Conservation (phyloP, 2,888 invertebrate species). For the Phengaris arion region DNA sequence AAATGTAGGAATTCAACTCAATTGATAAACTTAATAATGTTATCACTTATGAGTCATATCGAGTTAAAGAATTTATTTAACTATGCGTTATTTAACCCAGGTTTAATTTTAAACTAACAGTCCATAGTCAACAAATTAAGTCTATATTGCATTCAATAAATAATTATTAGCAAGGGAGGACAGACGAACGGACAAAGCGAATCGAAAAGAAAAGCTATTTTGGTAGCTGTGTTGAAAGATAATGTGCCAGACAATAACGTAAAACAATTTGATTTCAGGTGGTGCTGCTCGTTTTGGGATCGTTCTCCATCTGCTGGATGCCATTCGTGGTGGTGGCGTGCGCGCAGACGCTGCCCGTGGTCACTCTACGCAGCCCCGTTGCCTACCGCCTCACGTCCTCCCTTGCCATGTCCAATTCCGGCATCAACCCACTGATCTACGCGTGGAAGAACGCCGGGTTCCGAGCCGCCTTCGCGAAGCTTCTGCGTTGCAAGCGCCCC, state of each 20-base stretch:
- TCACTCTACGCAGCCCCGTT: conserved; percentile 73
- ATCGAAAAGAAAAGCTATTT: too few relatives aligned
- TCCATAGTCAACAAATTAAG: too few relatives aligned
- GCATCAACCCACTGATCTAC: conserved; percentile 90
- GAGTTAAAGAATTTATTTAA: too few relatives aligned
- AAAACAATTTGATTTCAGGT: conserved; percentile 76
- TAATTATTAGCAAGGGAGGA: too few relatives aligned
- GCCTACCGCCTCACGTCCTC: conserved; percentile 83
- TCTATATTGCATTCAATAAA: too few relatives aligned
- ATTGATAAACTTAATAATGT: background rate
- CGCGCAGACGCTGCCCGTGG: conserved; percentile 77
- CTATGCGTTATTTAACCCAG: too few relatives aligned
- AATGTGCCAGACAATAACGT: background rate
- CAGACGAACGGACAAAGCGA: too few relatives aligned
- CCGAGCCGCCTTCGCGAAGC: conserved; percentile 84
- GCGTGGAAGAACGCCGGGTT: conserved; percentile 92
- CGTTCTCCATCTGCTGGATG: conserved; percentile 90
- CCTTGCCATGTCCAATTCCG: conserved; percentile 88
- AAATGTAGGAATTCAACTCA: background rate
- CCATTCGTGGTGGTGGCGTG: conserved; percentile 86
- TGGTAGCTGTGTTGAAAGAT: background rate
- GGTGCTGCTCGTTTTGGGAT: conserved; percentile 87
- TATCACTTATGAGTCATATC: too few relatives aligned
- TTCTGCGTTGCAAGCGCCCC: conserved; percentile 83
- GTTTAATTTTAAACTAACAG: too few relatives aligned